These are phyloP conservation scores for Oreochromis niloticus DNA, from an alignment of 2,113 vertebrate species.

Conservation along the genomic window DNA sequence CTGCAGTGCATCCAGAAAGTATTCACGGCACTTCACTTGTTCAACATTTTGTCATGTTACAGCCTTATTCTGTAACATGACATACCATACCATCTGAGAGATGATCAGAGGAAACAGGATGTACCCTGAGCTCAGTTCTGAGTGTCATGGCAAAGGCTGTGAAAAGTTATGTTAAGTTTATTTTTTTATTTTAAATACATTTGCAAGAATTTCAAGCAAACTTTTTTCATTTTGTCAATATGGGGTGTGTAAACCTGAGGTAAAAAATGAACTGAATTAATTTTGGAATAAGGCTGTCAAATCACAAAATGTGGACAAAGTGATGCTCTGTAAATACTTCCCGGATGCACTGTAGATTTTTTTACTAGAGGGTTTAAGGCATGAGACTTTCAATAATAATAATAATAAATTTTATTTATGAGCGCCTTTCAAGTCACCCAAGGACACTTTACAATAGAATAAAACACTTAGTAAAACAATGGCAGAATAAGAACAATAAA, in stretches of 20 bases:
- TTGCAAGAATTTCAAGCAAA: not conserved
- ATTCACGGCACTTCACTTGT: not conserved
- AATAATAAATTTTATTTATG: too few species aligned
- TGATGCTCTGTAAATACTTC: not conserved
- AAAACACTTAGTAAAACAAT: too few species aligned
- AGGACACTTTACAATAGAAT: too few species aligned
- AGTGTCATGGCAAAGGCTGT: not conserved
- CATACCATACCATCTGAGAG: not conserved
- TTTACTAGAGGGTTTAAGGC: not conserved
- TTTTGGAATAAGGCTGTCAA: not conserved
- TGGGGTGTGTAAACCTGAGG: not conserved
- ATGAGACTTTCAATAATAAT: not conserved
- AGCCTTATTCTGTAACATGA: not conserved
- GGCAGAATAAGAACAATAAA: too few species aligned
- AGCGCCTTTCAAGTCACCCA: too few species aligned
- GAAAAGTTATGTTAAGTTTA: not conserved
- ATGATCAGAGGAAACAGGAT: not conserved
- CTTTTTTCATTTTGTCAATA: not conserved
- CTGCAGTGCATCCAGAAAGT: not conserved
- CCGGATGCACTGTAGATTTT: not conserved
- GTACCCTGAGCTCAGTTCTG: not conserved
- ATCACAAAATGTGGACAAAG: not conserved
- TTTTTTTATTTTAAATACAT: not conserved
- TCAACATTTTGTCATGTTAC: not conserved
- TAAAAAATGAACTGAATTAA: not conserved